Base-by-base conservation (phyloP, 2,113 vertebrate genomes). In the Gymnorhina tibicen region DNA sequence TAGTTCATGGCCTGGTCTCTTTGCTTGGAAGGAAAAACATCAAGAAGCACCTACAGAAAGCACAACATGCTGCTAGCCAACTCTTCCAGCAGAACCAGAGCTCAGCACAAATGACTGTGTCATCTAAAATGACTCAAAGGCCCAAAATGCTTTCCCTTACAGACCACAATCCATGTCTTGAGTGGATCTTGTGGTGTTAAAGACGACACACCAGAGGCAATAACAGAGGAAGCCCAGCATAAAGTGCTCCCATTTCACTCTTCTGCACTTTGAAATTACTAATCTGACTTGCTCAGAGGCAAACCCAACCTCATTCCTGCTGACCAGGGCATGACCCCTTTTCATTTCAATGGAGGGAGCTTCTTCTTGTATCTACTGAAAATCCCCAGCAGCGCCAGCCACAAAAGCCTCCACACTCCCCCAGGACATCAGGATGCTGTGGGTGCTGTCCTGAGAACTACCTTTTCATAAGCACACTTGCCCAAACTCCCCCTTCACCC, bases 361-460 rank as follows among this genome's bases (percentile, higher is more conserved):
- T 46, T 63, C 62, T 56, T 44, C 13, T 33, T n/a, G 33, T 18
- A 59, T 32, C 27, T 39, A 64, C n/a, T 73, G 37, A 87, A 81
- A 91, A 62, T 6, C 9, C 8, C 9, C 21, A 69, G 4, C 1
- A 19, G n/a, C 16, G 18, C 9, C 33, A 80, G 67, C 39, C 68
- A 44, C 10, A 28, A 68, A 80, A 46, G 42, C 7, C 35, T 49
- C 28, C 26, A 64, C 16, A 1, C 5, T 15, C 16, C 7, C 7
- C 6, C 10, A 42, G 24, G 49, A 50, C 0, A 9, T 7, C 0
- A 0, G 3, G 28, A 69, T 60, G 22, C 35, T 53, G 28, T 2
- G 10, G 10, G 20, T 42, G 27, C 28, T 68, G 39, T 55, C 22
- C 37, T 19, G n/a, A 75, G 13, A 88, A 50, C 21, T 11, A 67